Evolutionary conservation across 2,113 vertebrate genomes (phyloP), one percentile per base, ranked within the genome.

Genomic region (Anhinga anhinga): DNA sequence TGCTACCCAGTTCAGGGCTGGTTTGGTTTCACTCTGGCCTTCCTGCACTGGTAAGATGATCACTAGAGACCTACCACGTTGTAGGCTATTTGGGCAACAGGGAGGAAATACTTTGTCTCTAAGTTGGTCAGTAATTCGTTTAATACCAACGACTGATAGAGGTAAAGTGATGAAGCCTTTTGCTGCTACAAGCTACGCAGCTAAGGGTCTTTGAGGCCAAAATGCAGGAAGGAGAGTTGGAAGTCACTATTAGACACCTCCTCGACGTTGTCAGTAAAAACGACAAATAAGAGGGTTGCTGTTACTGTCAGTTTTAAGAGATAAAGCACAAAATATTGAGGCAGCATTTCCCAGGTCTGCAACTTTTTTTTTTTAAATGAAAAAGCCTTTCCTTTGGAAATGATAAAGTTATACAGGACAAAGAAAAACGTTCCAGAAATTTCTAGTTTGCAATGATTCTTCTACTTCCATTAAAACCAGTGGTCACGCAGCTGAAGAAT

Each of bases 341-440:
- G 22, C 15, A 40, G 21, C 38, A 16, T 52, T 90, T 69, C 63
- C 49, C 65, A 96, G 63, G 49, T 49, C 17, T 59, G 29, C 15
- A 42, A 21, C 4, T 45, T 45, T 45, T 45, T 45, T 45, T 45
- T 49, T 58, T 20, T 53, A 1, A 56, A 32, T n/a, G 15, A 62
- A 19, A 50, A 19, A 22, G 3, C 17, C 59, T 49, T 45, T 69
- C 22, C 66, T 86, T 92, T 72, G 45, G 10, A 45, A 84, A 52
- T 30, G 38, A 11, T n/a, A 44, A 61, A 38, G 58, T 77, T 47
- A 82, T 14, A 56, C 2, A 59, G 40, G n/a, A 78, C 62, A 26
- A 45, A 94, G 86, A 65, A 11, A 87, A 79, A 84, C 1, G 47
- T 93, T 96, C 84, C 94, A 95, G 95, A 95, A 93, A 93, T 74